Evolutionary conservation across 2,113 vertebrate species (phyloP), one percentile per base, ranked within the genome.

Genomic region (Sceloporus undulatus): DNA sequence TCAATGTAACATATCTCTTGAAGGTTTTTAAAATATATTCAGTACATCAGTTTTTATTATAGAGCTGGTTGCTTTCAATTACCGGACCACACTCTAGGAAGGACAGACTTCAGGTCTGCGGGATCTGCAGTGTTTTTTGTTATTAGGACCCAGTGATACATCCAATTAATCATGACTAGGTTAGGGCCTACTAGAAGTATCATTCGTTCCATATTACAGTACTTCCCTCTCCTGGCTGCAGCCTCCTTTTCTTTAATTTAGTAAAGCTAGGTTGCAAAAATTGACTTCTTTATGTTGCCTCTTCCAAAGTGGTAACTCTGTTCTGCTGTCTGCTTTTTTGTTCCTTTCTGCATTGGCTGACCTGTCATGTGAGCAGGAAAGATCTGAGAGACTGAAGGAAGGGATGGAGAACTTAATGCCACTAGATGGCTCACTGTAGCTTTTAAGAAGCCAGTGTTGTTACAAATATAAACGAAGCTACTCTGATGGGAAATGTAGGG

Each of bases 341-440:
- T 78, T 52, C 52, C 14, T 27, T 14, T 71, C 68, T n/a, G 25
- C 68, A 29, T 71, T 71, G 29, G n/a, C 8, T 62, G 59, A 4
- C 27, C 11, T 78, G 25, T 2, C 25, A 54, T 52, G 25, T 54
- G 42, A 78, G 18, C 25, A 78, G 76, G 76, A 38, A 78, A 78
- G 25, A 54, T 77, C 21, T 48, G 42, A 78, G 23, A 78, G 52
- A 54, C 42, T 29, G 25, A 38, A 84, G 14, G 0, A 65, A 62
- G 71, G 84, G 77, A 54, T 0, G 0, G 73, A 9, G 16, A 54
- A n/a, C 0, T 0, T 74, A 34, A 71, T 70, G 40, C 82, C 77
- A 73, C 82, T 85, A 74, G 75, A 79, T 79, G 82, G 82, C 87
- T 70, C 75, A 56, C 4, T 59, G 25, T n/a, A 87, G 54, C 68